These are phyloP conservation scores for Nycticorax nycticorax DNA, from an alignment of 2,113 vertebrate genomes.

Conservation along the genomic window DNA sequence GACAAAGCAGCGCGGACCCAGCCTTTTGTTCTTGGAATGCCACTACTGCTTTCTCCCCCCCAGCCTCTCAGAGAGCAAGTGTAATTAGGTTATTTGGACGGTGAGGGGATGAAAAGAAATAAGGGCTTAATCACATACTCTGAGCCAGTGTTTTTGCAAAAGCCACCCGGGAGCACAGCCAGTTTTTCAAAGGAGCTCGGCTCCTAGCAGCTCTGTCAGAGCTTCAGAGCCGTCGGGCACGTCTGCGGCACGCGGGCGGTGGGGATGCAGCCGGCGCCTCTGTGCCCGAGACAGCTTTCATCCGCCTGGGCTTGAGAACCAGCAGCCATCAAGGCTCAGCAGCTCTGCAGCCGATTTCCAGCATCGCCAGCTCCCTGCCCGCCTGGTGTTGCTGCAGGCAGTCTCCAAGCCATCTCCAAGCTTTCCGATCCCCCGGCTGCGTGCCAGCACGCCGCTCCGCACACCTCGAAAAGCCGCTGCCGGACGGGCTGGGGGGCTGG, in stretches of 20 bases:
- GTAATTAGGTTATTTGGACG: slow-evolving; percentile 59
- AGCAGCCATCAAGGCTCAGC: background rate
- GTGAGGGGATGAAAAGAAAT: background rate
- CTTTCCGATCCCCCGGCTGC: background rate
- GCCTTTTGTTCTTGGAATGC: slow-evolving; percentile 7
- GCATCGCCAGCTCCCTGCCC: background rate
- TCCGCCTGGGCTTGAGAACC: background rate
- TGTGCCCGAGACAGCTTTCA: background rate
- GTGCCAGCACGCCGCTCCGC: rapidly evolving
- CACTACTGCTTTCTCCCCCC: background rate
- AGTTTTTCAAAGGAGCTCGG: background rate
- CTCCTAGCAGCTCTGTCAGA: background rate
- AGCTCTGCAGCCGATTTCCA: background rate
- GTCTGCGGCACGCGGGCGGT: rapidly evolving
- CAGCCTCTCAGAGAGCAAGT: background rate
- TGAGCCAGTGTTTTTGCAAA: background rate
- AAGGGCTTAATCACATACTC: background rate
- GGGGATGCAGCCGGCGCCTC: background rate
- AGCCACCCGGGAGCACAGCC: background rate
- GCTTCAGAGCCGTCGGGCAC: rapidly evolving
- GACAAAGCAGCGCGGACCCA: background rate
- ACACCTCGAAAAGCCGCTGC: rapidly evolving
- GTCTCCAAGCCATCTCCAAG: background rate
- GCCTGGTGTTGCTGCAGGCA: background rate
- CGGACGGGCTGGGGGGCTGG: background rate